Conservation (phyloP, 1,140 invertebrate genomes). For the Neodiprion pinetum region DNA sequence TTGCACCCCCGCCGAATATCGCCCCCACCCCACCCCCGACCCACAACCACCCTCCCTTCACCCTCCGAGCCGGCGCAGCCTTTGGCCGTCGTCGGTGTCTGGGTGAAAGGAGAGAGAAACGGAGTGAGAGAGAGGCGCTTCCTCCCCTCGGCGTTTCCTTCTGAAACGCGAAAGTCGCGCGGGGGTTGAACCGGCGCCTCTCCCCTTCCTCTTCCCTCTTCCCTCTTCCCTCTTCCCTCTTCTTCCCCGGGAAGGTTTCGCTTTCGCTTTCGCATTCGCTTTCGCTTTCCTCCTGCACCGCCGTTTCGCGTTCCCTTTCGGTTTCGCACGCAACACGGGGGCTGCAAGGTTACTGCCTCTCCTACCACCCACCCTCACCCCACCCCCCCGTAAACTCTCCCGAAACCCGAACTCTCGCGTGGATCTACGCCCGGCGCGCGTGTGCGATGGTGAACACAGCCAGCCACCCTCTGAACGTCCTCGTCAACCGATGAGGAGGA, state of each 20-base stretch:
- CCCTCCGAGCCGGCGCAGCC: too few relatives aligned
- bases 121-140: too few relatives aligned
- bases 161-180: too few relatives aligned
- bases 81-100: too few relatives aligned
- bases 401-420: background rate
- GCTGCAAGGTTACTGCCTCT: constrained; percentile 57
- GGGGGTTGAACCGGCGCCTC: constrained; percentile 29
- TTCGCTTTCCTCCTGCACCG: background rate
- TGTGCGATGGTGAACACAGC: too few relatives aligned
- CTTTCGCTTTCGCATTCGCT: background rate
- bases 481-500: too few relatives aligned
- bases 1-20: constrained; percentile 41
- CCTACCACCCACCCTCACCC: constrained; percentile 32
- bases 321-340: constrained; percentile 39
- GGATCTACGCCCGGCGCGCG: too few relatives aligned
- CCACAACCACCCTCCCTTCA: constrained; percentile 9
- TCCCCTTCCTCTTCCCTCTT: constrained; percentile 19
- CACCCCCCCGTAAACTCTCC: constrained; percentile 19
- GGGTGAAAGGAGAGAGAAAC: too few relatives aligned
- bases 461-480: too few relatives aligned
- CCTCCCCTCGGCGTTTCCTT: too few relatives aligned
- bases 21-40: constrained; percentile 33
- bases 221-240: constrained; percentile 1
- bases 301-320: background rate
- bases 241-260: background rate